Conservation (phyloP, 2,888 invertebrate species). For the Girardia tigrina region DNA sequence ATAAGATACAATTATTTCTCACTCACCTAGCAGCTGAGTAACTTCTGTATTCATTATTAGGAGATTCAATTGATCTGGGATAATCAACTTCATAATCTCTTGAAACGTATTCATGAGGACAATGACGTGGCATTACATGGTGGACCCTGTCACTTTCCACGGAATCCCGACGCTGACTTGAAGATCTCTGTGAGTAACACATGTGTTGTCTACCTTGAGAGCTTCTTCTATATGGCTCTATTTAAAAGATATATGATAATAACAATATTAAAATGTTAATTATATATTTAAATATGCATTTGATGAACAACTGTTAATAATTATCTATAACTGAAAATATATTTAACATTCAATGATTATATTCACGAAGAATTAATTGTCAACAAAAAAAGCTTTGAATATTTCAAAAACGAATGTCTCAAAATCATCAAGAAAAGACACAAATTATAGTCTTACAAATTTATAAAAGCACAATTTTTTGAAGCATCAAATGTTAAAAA, state of each 20-base stretch:
- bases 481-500: too few species aligned
- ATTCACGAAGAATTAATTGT: too few species aligned
- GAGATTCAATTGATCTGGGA: neutral
- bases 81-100: neutral
- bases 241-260: neutral
- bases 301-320: too few species aligned
- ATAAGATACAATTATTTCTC: too few species aligned
- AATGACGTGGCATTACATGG: neutral
- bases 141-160: conserved; percentile 5
- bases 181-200: neutral
- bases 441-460: too few species aligned
- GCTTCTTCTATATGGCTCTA: neutral
- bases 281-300: too few species aligned
- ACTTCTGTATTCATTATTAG: neutral
- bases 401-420: too few species aligned
- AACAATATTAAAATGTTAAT: neutral
- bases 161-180: neutral
- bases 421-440: too few species aligned
- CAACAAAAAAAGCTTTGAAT: too few species aligned
- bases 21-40: neutral
- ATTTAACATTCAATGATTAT: too few species aligned
- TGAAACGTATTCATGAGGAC: neutral
- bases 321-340: too few species aligned
- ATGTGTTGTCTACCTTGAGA: neutral
- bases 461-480: too few species aligned